Conservation (phyloP, 1,140 invertebrate species). For the Macrobrachium nipponense region DNA sequence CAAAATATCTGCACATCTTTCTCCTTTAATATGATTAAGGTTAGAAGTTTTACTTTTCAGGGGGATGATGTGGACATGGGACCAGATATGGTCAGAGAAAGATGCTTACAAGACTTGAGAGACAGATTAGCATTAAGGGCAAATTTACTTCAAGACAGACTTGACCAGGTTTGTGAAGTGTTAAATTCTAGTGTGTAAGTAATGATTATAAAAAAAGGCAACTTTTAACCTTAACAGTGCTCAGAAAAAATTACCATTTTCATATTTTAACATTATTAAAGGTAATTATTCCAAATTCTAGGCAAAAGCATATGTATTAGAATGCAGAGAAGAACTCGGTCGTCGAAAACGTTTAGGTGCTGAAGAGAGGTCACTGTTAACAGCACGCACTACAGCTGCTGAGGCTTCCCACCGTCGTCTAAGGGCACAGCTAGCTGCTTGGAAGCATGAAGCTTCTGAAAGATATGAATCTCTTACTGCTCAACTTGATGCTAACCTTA, state of each 20-base stretch:
- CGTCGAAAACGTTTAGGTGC: constrained; percentile 40
- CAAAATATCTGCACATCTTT: too few species aligned
- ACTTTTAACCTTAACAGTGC: neutral
- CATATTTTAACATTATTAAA: neutral
- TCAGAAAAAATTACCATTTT: neutral
- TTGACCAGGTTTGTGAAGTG: constrained; percentile 31
- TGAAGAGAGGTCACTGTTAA: constrained; percentile 27
- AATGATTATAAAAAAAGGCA: too few species aligned
- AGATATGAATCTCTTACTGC: constrained; percentile 30
- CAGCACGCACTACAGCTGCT: constrained; percentile 19
- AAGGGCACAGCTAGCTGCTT: constrained; percentile 37
- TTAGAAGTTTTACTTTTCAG: neutral
- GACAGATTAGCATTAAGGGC: constrained; percentile 49
- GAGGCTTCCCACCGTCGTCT: constrained; percentile 44
- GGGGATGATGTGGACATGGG: neutral
- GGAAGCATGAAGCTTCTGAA: constrained; percentile 39
- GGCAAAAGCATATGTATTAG: constrained; percentile 24
- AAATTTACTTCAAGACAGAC: constrained; percentile 47
- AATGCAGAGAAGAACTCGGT: constrained; percentile 29
- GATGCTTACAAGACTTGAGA: constrained; percentile 44
- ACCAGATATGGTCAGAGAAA: constrained; percentile 34
- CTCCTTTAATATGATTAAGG: too few species aligned
- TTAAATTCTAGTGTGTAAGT: too few species aligned
- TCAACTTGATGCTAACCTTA: constrained; percentile 11
- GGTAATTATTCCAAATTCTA: neutral